phyloP scores from a whole-genome alignment of 2,888 invertebrate genomes.

The Pristionchus fissidentatus region DNA sequence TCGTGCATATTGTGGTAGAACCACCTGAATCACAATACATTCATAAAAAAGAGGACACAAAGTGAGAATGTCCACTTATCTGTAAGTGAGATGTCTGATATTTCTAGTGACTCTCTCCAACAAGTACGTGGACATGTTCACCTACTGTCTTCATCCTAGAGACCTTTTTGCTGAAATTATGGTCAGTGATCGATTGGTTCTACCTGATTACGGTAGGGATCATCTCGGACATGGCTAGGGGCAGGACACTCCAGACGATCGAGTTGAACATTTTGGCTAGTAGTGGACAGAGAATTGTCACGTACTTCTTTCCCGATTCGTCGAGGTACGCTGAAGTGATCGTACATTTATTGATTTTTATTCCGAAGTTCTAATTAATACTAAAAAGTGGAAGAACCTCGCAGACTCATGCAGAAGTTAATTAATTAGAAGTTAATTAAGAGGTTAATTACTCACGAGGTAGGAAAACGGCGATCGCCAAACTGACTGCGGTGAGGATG shows the following conservation, averaged over 20 bases:
- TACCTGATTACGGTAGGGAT: conserved; percentile 44
- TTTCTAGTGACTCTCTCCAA: too few relatives aligned
- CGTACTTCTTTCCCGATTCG: background rate
- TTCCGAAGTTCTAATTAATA: background rate
- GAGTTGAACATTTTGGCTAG: conserved; percentile 70
- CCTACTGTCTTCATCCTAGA: too few relatives aligned
- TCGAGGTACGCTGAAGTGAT: background rate
- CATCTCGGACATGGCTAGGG: conserved; percentile 69
- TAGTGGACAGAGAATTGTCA: conserved; percentile 65
- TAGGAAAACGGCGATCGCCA: background rate
- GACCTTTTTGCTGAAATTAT: too few relatives aligned
- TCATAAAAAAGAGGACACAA: too few relatives aligned
- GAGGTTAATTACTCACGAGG: background rate
- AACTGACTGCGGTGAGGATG: conserved; percentile 16
- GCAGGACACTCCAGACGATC: conserved; percentile 71
- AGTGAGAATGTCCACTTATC: too few relatives aligned
- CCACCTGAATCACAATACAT: background rate
- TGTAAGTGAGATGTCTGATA: too few relatives aligned
- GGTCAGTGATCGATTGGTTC: background rate
- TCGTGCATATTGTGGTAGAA: background rate
- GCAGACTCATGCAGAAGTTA: background rate
- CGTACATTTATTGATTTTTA: too few relatives aligned
- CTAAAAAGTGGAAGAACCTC: background rate
- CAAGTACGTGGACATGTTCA: too few relatives aligned
- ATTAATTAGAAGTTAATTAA: background rate